phyloP scores from a whole-genome alignment of 2,113 vertebrate species.

The Chrysochloris asiatica region DNA sequence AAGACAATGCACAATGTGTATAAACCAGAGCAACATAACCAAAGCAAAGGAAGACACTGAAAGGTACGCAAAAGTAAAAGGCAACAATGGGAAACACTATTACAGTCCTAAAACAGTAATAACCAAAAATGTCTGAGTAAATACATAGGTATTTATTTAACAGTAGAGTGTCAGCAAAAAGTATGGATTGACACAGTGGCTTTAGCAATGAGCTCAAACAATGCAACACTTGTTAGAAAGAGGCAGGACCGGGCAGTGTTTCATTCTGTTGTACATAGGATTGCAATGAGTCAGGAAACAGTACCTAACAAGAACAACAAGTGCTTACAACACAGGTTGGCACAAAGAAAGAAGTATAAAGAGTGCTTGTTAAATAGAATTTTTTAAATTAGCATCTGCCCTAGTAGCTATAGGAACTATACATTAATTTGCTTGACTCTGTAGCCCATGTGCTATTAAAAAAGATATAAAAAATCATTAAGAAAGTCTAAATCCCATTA shows the following conservation, averaged over 20 bases:
- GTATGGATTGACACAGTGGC: neutral
- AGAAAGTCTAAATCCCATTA: slow-evolving; percentile 78
- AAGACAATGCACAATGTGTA: no score
- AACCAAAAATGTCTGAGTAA: no score
- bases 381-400: neutral
- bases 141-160: neutral
- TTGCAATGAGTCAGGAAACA: neutral
- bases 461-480: slow-evolving; percentile 80
- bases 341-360: neutral
- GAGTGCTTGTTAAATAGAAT: neutral
- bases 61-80: no score
- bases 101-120: no score
- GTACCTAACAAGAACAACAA: neutral
- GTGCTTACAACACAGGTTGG: neutral
- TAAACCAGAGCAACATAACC: no score
- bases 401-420: neutral
- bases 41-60: no score
- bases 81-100: no score
- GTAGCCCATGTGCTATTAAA: slow-evolving; percentile 74
- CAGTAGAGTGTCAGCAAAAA: neutral
- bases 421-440: slow-evolving; percentile 61
- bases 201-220: neutral
- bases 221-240: neutral
- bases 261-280: neutral
- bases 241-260: no score